phyloP scores from a whole-genome alignment of 1,140 invertebrate species.

The Macrobrachium rosenbergii region DNA sequence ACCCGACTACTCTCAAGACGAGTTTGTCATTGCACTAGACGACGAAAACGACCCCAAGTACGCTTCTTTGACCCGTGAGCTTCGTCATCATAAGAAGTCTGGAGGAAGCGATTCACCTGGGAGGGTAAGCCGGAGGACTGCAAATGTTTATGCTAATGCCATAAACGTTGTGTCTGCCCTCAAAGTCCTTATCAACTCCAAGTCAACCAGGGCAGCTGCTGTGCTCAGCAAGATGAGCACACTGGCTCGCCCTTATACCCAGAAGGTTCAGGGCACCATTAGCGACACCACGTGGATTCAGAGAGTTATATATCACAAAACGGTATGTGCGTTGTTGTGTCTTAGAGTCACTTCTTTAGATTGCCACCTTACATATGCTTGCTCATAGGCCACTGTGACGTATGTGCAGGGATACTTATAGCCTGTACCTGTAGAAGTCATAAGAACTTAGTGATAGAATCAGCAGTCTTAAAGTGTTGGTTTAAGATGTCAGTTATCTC shows the following conservation, averaged over 20 bases:
- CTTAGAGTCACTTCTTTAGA: too few relatives aligned
- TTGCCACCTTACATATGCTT: too few relatives aligned
- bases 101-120: constrained; percentile 58
- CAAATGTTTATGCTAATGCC: constrained; percentile 61
- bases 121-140: constrained; percentile 59
- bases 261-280: constrained; percentile 58
- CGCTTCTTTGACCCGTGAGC: constrained; percentile 55
- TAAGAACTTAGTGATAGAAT: too few relatives aligned
- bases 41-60: constrained; percentile 66
- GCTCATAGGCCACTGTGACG: too few relatives aligned
- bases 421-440: too few relatives aligned
- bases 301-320: constrained; percentile 60
- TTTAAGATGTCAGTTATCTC: too few relatives aligned
- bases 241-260: constrained; percentile 62
- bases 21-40: constrained; percentile 66
- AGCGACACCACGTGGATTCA: constrained; percentile 65
- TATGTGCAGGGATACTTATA: too few relatives aligned
- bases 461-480: too few relatives aligned
- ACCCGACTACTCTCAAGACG: constrained; percentile 65
- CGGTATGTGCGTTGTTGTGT: constrained; percentile 43
- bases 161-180: constrained; percentile 63
- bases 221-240: constrained; percentile 64
- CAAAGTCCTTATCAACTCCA: constrained; percentile 65
- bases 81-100: constrained; percentile 40
- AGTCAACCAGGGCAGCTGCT: constrained; percentile 55